phyloP scores from a whole-genome alignment of 2,113 vertebrate genomes.

The Sakesphorus luctuosus region DNA sequence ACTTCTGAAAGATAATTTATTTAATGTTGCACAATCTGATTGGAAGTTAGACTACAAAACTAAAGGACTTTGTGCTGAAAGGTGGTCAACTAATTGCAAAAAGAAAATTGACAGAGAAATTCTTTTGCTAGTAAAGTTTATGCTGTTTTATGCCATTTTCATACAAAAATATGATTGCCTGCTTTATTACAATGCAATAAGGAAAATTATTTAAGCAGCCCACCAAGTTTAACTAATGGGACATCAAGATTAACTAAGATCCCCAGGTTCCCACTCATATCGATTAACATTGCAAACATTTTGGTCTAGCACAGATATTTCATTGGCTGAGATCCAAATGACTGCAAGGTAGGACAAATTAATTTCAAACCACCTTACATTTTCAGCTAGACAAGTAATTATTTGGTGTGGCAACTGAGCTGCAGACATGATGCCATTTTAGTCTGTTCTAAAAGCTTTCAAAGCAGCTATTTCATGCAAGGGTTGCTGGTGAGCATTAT shows the following conservation, averaged over 20 bases:
- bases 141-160: background rate
- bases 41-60: background rate
- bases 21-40: background rate
- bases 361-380: background rate
- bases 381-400: background rate
- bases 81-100: background rate
- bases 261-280: accelerated
- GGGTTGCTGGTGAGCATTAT: background rate
- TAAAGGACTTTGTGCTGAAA: background rate
- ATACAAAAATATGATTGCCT: background rate
- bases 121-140: background rate
- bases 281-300: background rate
- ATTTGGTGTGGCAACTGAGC: background rate
- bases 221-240: background rate
- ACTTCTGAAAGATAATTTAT: background rate
- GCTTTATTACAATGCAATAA: background rate
- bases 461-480: background rate
- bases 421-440: background rate
- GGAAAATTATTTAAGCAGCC: accelerated
- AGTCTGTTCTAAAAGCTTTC: background rate
- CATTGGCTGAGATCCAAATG: background rate
- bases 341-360: background rate
- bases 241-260: background rate
- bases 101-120: background rate
- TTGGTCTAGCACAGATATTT: background rate